A percentile compares a stretch with the other conserved stretches of the same genome.
Conservation (phyloP, 2,797 vertebrate species). For the Hozukius guyotensis region DNA sequence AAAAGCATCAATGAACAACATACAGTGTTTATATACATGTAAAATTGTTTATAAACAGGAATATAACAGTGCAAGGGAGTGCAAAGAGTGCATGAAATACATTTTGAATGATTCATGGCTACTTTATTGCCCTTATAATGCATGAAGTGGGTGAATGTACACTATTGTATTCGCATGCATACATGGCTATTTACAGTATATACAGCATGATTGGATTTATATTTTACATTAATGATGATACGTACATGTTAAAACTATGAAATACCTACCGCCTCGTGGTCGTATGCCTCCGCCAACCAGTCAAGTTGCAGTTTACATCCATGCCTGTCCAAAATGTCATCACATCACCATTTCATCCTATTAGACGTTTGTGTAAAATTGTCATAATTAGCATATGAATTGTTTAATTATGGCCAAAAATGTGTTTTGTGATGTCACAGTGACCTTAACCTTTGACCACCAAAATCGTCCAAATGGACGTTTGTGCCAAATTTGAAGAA, state of each 20-base stretch:
- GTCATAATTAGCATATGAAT: too few relatives aligned
- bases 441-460: too few relatives aligned
- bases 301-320: too few relatives aligned
- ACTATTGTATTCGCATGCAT: neutral
- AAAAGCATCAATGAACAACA: neutral
- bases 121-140: neutral
- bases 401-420: too few relatives aligned
- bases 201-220: neutral
- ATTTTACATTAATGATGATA: neutral
- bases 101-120: neutral
- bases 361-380: too few relatives aligned
- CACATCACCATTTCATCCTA: too few relatives aligned
- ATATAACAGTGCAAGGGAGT: neutral
- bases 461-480: too few relatives aligned
- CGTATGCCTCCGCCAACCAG: too few relatives aligned
- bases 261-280: too few relatives aligned
- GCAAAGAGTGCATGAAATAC: neutral
- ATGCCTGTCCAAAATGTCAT: too few relatives aligned
- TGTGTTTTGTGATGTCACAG: too few relatives aligned
- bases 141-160: neutral
- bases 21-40: neutral
- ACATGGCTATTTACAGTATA: neutral
- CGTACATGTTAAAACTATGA: neutral
- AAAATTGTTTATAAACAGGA: neutral
- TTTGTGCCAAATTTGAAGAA: too few relatives aligned